phyloP scores from a whole-genome alignment of 2,113 vertebrate genomes.

The Macroglossus sobrinus region DNA sequence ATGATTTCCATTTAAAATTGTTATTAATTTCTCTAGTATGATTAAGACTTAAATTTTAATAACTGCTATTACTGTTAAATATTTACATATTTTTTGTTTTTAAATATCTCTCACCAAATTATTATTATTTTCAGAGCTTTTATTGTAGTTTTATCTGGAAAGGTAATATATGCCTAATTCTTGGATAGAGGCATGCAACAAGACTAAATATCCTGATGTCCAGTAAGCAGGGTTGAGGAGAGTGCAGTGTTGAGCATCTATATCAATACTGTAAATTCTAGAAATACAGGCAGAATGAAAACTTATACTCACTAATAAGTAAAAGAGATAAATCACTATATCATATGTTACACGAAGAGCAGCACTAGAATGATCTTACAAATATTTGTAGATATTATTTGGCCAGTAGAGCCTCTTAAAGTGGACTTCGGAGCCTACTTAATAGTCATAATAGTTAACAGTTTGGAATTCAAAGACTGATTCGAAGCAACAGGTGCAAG shows the following conservation, averaged over 20 bases:
- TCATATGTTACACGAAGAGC: neutral
- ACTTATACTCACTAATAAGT: neutral
- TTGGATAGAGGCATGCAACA: neutral
- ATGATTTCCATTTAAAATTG: neutral
- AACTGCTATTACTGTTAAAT: neutral
- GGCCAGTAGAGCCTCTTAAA: neutral
- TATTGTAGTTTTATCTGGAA: neutral
- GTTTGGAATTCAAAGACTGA: neutral
- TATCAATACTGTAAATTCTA: neutral
- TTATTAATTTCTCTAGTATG: neutral
- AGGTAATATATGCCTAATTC: neutral
- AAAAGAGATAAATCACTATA: neutral
- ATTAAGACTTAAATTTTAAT: neutral
- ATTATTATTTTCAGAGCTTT: neutral
- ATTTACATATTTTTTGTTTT: neutral
- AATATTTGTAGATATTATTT: neutral
- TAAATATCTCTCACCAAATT: neutral
- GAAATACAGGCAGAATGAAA: neutral
- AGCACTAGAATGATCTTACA: neutral
- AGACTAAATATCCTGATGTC: neutral
- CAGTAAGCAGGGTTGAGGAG: neutral
- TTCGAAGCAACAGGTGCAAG: neutral
- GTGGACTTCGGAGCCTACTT: neutral
- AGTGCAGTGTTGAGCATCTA: neutral
- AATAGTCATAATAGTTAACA: neutral